Evolutionary conservation across 2,113 vertebrate genomes (phyloP).

Genomic region (Glareola pratincola): DNA sequence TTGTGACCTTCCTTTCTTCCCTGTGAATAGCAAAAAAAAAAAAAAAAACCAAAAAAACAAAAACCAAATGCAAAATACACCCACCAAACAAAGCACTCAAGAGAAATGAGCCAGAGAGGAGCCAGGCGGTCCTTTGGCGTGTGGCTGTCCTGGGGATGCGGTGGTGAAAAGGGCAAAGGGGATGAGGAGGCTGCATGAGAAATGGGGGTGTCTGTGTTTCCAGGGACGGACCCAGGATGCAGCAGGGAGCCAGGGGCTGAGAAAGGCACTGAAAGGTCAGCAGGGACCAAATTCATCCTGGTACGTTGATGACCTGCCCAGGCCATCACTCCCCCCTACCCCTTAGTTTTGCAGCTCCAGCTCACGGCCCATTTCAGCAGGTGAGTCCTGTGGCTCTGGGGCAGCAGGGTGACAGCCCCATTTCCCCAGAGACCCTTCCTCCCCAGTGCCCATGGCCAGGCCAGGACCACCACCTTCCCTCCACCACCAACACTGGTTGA

Average conservation of each 20-base stretch:
- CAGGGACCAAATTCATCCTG: not conserved
- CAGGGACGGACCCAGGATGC: not conserved
- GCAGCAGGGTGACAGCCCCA: not conserved
- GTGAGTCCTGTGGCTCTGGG: not conserved
- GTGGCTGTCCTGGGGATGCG: not conserved
- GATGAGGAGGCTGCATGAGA: not conserved
- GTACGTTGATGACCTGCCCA: not conserved
- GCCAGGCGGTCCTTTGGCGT: fast-evolving
- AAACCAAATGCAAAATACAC: constrained; percentile 12
- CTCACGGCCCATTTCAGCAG: not conserved
- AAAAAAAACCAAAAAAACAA: constrained; percentile 31
- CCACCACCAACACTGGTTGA: not conserved
- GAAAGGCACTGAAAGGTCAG: not conserved
- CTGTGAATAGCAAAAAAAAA: constrained; percentile 42
- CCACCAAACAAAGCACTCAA: not conserved
- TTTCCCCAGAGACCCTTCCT: not conserved
- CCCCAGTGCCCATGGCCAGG: not conserved
- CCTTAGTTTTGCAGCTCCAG: not conserved
- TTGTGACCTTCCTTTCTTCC: not conserved
- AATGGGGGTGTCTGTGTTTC: not conserved
- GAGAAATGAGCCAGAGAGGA: not conserved
- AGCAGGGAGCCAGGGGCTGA: not conserved
- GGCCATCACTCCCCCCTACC: not conserved
- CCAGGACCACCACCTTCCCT: not conserved
- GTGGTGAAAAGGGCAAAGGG: not conserved